Percentiles rank a stretch among this genome's conserved stretches.
Conservation (phyloP, 2,113 vertebrate genomes). For the Capricornis sumatraensis region DNA sequence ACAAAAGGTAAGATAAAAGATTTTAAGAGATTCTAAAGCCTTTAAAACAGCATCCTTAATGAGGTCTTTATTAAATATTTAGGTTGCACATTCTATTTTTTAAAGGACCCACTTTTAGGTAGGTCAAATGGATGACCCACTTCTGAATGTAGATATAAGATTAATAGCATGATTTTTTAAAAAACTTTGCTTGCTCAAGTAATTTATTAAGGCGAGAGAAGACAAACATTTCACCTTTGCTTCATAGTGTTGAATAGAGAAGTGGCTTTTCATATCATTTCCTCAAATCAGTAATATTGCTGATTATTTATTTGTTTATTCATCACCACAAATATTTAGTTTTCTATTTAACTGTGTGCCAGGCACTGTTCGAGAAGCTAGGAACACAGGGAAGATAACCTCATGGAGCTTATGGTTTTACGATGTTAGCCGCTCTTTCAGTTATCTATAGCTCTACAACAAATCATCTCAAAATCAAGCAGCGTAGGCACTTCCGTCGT, state of each 20-base stretch:
- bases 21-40: background rate
- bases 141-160: constrained; percentile 12
- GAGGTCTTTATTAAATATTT: constrained; percentile 22
- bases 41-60: constrained; percentile 7
- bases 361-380: background rate
- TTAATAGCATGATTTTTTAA: background rate
- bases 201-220: background rate
- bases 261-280: background rate
- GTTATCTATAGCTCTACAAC: background rate
- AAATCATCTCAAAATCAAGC: background rate
- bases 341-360: background rate
- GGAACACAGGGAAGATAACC: background rate
- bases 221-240: background rate
- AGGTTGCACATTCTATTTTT: constrained; percentile 42
- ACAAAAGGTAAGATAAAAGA: background rate
- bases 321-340: background rate
- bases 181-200: background rate
- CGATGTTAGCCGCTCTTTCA: background rate
- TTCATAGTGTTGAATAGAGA: background rate
- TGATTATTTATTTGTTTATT: background rate
- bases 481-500: background rate
- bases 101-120: constrained; percentile 52
- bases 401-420: background rate
- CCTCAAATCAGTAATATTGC: background rate
- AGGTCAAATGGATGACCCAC: constrained; percentile 37